Evolutionary conservation across 1,140 invertebrate species (phyloP), one percentile per base, ranked within the genome.

Genomic region (Drosophila obscura): DNA sequence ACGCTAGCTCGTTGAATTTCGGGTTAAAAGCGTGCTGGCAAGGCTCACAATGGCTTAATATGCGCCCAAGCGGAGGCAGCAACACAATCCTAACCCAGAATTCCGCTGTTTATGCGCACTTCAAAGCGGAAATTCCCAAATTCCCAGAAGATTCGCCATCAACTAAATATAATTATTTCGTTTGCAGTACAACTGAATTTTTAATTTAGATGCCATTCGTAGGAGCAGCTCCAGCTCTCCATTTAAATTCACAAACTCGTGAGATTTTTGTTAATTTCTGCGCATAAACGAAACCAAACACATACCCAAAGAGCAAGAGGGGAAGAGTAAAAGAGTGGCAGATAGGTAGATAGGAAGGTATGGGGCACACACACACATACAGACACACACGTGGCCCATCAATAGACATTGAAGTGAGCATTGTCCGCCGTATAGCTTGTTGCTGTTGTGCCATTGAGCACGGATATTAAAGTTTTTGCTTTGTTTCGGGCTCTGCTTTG

Each of bases 21-120:
- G 76, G 80, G 80, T 79, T 82, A 79, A 82, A 82, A 82, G 80
- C 80, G 55, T 76, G 59, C 76, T 84, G 77, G 65, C 77, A 45
- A 58, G 76, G 49, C 73, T 63, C 72, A 76, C 66, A 76, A 84
- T 76, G 59, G 76, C 80, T 84, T 84, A 84, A 84, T 80, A 80
- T 84, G 55, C 76, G 49, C 73, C 22, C 28, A 56, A 9, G 26
- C 60, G 56, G 49, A 35, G 24, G 41, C 49, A 53, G 41, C 45
- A 49, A 56, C 26, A 71, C 50, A 62, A 55, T 62, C 64, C 35
- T 43, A 45, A 44, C 35, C 50, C 57, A 31, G 31, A 52, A 45
- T 26, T 9, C 22, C 35, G 0, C 9, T 22, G 66, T 69, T 69
- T 69, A 69, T 69, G 65, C 51, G 35, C 35, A 13, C 35, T 39